Percentiles rank a stretch among this genome's conserved stretches.
These are phyloP conservation scores for Dryobota labecula DNA, from an alignment of 2,888 invertebrate genomes.

Conservation along the genomic window DNA sequence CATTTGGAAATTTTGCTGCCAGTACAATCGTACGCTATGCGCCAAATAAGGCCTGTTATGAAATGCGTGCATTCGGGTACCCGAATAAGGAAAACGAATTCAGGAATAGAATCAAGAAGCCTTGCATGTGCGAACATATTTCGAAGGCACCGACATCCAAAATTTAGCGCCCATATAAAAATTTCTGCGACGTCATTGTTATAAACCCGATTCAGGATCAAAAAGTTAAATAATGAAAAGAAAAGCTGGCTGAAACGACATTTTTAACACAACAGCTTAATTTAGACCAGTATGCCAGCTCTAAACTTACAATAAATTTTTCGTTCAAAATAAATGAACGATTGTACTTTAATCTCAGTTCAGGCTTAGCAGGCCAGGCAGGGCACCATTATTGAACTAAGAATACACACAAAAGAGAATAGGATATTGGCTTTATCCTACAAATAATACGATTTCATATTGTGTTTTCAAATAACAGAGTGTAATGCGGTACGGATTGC, in stretches of 20 bases:
- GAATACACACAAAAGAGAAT: not conserved
- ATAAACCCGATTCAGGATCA: no score
- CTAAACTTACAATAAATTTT: not conserved
- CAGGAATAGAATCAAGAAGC: not conserved
- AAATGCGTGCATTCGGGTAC: not conserved
- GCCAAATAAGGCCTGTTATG: not conserved
- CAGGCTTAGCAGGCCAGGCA: no score
- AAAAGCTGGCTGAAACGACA: not conserved
- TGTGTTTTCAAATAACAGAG: not conserved
- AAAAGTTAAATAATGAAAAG: not conserved
- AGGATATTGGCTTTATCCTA: not conserved
- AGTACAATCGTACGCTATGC: not conserved
- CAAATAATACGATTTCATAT: conserved; percentile 10
- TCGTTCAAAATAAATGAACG: not conserved
- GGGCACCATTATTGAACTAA: not conserved
- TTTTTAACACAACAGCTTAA: not conserved
- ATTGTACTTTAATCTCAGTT: not conserved
- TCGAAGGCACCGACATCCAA: no score
- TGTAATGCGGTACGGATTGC: not conserved
- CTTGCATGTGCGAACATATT: not conserved
- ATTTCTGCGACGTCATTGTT: no score
- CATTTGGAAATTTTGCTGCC: not conserved
- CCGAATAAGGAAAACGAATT: not conserved
- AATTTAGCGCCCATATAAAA: no score
- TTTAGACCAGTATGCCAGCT: not conserved